Base-by-base conservation (phyloP, 2,797 vertebrate species). In the Aldrovandia affinis region DNA sequence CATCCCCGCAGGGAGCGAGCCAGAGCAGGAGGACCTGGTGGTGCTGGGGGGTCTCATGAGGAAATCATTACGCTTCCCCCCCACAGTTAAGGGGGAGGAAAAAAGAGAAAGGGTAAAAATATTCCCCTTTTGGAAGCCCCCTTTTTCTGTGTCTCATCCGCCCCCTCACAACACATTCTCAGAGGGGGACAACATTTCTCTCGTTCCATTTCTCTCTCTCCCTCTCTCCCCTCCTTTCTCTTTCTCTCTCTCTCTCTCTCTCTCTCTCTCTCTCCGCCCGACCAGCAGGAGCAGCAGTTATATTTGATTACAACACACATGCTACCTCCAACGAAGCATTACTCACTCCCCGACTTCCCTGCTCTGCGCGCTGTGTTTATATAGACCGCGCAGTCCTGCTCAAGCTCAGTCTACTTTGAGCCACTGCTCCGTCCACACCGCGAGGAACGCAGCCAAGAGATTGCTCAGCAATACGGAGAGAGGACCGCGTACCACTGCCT, bases 251-350 rank as follows among this genome's bases (percentile, higher is more conserved):
- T 47, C 54, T 39, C 15, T 0, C 75, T 68, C 54, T 7, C n/a
- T 80, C 55, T 36, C 59, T 20, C 81, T 44, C 55, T 25, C 86
- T 88, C 85, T 85, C 86, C 87, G 83, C 83, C 82, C 87, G 88
- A 88, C 83, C 85, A 85, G 77, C 93, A 85, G 93, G 87, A 93
- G 92, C 90, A 93, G 93, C 88, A 88, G 88, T 91, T 91, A 89
- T 89, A 88, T 95, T 93, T 84, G 95, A 94, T 94, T 94, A 93
- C 92, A 89, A 93, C 92, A 94, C 82, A 85, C 89, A 89, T 86
- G 86, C 80, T 92, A 82, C 96, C 94, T 95, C 94, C 95, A 94
- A 93, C 93, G 84, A 92, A 75, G 95, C 91, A 89, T 94, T 91
- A 95, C 95, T 96, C 96, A 96, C 93, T 89, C 90, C 93, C 92